A percentile compares a stretch with the other conserved stretches of the same genome.
Evolutionary conservation across 2,113 vertebrate genomes (phyloP).

Genomic region (Colius striatus): DNA sequence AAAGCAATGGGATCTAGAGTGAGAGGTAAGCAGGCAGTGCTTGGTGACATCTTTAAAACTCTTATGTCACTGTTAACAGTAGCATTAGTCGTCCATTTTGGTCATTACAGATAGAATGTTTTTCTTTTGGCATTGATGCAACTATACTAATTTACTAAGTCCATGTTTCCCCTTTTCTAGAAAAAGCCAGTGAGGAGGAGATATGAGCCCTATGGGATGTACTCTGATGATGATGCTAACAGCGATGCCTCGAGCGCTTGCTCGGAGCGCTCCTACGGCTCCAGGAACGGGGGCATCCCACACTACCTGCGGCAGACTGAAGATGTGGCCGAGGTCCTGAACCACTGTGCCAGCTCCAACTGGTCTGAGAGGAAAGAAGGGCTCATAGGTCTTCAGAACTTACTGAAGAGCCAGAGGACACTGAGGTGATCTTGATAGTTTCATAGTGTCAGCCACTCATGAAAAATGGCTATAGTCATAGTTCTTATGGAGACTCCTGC

Average conservation of each 20-base stretch:
- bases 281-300: conserved; percentile 92
- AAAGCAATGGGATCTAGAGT: background rate
- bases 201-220: conserved; percentile 96
- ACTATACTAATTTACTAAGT: background rate
- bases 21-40: conserved; percentile 6
- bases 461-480: background rate
- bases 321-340: conserved; percentile 96
- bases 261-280: conserved; percentile 94
- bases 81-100: background rate
- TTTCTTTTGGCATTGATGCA: background rate
- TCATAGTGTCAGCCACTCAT: background rate
- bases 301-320: conserved; percentile 96
- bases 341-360: conserved; percentile 98
- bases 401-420: conserved; percentile 95
- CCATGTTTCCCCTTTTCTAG: conserved; percentile 68
- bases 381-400: conserved; percentile 93
- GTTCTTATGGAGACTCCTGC: background rate
- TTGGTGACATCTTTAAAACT: background rate
- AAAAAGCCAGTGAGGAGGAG: conserved; percentile 91
- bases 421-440: conserved; percentile 82
- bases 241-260: conserved; percentile 96
- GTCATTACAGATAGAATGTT: background rate
- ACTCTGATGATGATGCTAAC: conserved; percentile 96
- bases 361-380: conserved; percentile 99
- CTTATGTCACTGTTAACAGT: background rate